Evolutionary conservation across 2,797 vertebrate species (phyloP).

Genomic region (Hoplostethus mediterraneus): DNA sequence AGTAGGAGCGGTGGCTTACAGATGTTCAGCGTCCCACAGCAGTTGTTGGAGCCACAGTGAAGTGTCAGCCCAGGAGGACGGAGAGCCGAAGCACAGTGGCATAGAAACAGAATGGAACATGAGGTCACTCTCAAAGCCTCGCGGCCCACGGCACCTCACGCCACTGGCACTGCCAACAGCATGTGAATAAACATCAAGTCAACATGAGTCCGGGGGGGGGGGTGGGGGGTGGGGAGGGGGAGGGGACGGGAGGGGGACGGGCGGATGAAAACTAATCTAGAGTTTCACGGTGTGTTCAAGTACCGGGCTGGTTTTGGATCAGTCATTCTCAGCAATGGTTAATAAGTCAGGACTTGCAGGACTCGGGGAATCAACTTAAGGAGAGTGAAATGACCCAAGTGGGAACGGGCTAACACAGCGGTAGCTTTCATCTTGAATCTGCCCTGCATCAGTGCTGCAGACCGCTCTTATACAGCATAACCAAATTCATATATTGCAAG

Average conservation of each 20-base stretch:
- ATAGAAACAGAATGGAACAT: conserved; percentile 83
- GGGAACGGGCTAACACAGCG: not conserved
- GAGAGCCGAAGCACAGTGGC: conserved; percentile 69
- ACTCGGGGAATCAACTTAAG: not conserved
- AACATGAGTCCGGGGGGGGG: conserved; percentile 42
- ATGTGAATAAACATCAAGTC: conserved; percentile 73
- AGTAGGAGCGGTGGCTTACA: conserved; percentile 74
- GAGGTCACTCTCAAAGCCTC: conserved; percentile 80
- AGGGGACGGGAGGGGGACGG: not conserved
- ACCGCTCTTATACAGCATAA: too few relatives aligned
- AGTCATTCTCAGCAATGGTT: conserved; percentile 7
- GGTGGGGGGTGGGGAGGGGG: not conserved
- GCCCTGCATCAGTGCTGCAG: too few relatives aligned
- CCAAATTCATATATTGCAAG: too few relatives aligned
- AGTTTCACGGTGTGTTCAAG: conserved; percentile 58
- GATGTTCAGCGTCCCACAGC: conserved; percentile 82
- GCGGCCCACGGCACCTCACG: conserved; percentile 67
- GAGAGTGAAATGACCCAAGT: not conserved
- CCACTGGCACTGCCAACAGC: conserved; percentile 59
- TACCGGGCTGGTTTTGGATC: conserved; percentile 23
- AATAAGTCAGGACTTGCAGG: not conserved
- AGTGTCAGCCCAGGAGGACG: conserved; percentile 74
- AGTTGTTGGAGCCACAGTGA: conserved; percentile 79
- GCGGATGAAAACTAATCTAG: conserved; percentile 53
- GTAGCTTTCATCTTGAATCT: not conserved